Percentiles rank a stretch among this genome's conserved stretches.
Conservation (phyloP, 2,797 vertebrate genomes). For the Clarias platycephalus region DNA sequence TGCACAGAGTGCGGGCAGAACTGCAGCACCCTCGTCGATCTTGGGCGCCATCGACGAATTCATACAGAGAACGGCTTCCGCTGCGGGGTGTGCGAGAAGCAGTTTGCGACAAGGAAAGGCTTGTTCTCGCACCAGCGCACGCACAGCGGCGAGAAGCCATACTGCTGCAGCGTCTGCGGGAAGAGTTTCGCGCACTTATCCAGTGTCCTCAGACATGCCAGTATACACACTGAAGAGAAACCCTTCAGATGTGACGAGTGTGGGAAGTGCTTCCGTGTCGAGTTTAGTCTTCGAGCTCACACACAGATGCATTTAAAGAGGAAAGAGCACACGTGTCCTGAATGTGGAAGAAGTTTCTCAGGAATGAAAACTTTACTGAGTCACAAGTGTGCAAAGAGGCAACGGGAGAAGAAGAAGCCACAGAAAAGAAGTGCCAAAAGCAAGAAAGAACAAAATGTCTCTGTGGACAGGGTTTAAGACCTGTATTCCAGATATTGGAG, state of each 20-base stretch:
- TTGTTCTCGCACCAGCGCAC: conserved; percentile 61
- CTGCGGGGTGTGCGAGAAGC: conserved; percentile 61
- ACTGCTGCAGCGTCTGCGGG: conserved; percentile 56
- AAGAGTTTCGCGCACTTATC: conserved; percentile 63
- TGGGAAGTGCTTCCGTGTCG: conserved; percentile 46
- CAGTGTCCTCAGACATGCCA: conserved; percentile 51
- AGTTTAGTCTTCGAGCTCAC: background rate
- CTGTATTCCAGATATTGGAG: background rate
- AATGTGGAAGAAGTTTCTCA: conserved; percentile 20
- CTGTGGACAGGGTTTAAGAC: background rate
- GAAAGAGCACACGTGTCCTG: background rate
- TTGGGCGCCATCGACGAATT: conserved; percentile 54
- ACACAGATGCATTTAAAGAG: background rate
- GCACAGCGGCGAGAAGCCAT: conserved; percentile 67
- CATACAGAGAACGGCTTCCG: conserved; percentile 59
- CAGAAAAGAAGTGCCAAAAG: background rate
- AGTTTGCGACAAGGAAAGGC: conserved; percentile 63
- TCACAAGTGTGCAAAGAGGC: conserved; percentile 5
- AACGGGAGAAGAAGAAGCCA: background rate
- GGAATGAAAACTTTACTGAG: background rate
- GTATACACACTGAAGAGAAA: conserved; percentile 58
- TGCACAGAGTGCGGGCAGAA: conserved; percentile 55
- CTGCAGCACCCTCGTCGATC: conserved; percentile 55
- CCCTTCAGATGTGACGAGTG: conserved; percentile 59
- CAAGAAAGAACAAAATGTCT: background rate